Evolutionary conservation across 2,888 invertebrate genomes (phyloP), one percentile per base, ranked within the genome.

Genomic region (Sminthurides aquaticus): DNA sequence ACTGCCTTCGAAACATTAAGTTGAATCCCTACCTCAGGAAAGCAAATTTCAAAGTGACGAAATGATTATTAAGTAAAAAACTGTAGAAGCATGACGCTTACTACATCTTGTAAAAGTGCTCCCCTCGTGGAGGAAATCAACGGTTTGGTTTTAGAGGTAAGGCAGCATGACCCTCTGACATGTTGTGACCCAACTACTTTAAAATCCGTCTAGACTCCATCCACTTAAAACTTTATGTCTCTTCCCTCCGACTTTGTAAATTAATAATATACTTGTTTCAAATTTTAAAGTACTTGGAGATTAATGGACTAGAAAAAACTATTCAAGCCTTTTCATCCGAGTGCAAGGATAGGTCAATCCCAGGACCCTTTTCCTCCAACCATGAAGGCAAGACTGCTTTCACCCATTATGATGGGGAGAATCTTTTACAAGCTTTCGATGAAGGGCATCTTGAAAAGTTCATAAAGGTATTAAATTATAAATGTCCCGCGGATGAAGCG

Each of bases 271-370:
- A n/a, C n/a, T n/a, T n/a, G n/a, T 15, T 34, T 34, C 28, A 34
- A 29, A 20, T 58, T 26, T 48, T 56, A 3, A 49, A 74, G 70
- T 74, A 72, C 58, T 49, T 74, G 57, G 72, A 74, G 56, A 34
- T 72, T 15, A 74, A 71, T 57, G 74, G 74, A 25, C 48, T 74
- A 62, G 70, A 69, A 18, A 67, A 74, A 59, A 67, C 71, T 11
- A 43, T 72, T n/a, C 43, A 59, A n/a, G 55, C 70, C 1, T 72
- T 74, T 54, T 56, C 67, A 3, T 65, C 62, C n/a, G 74, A 74
- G 61, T 74, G 74, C 60, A 57, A 58, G 22, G 11, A 57, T 8
- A 67, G 72, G 54, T 64, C 65, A 27, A 52, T 74, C 0, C 72
- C 72, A 1, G 69, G 69, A 27, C 71, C 71, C 1, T 54, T 65